Conservation (phyloP, 1,140 invertebrate species). For the Teleogryllus occipitalis region DNA sequence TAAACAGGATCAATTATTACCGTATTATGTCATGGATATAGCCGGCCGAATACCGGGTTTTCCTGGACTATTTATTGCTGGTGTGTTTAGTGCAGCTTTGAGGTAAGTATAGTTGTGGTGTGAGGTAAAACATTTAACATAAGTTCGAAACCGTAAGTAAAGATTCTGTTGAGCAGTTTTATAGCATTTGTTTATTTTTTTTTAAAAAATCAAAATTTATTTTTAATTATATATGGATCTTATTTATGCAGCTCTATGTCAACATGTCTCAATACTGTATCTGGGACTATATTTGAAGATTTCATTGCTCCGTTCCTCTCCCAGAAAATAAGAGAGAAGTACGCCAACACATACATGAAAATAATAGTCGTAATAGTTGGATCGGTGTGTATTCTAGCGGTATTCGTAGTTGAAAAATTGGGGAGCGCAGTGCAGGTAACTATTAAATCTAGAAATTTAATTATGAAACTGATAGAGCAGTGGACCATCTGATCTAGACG, state of each 20-base stretch:
- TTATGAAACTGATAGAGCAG: too few species aligned
- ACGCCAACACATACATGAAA: constrained; percentile 33
- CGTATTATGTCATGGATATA: constrained; percentile 71
- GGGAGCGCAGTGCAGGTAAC: constrained; percentile 37
- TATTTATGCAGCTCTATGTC: constrained; percentile 43
- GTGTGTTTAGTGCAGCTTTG: constrained; percentile 78
- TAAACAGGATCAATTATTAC: constrained; percentile 45
- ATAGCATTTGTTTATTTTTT: too few species aligned
- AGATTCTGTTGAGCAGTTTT: too few species aligned
- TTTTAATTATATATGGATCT: not conserved
- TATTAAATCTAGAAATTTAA: too few species aligned
- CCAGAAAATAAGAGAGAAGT: constrained; percentile 31
- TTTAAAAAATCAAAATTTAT: not conserved
- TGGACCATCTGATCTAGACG: too few species aligned
- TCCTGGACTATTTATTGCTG: constrained; percentile 74
- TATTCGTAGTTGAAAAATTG: constrained; percentile 35
- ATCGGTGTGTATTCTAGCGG: constrained; percentile 34
- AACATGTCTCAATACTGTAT: constrained; percentile 47
- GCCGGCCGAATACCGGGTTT: constrained; percentile 58
- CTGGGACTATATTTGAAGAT: constrained; percentile 49
- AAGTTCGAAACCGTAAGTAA: not conserved
- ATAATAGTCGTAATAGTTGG: constrained; percentile 33
- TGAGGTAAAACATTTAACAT: not conserved
- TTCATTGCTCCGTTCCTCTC: constrained; percentile 37
- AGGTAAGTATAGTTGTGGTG: constrained; percentile 41